These are phyloP conservation scores for Arctopsyche grandis DNA, from an alignment of 1,140 invertebrate genomes.

Conservation along the genomic window DNA sequence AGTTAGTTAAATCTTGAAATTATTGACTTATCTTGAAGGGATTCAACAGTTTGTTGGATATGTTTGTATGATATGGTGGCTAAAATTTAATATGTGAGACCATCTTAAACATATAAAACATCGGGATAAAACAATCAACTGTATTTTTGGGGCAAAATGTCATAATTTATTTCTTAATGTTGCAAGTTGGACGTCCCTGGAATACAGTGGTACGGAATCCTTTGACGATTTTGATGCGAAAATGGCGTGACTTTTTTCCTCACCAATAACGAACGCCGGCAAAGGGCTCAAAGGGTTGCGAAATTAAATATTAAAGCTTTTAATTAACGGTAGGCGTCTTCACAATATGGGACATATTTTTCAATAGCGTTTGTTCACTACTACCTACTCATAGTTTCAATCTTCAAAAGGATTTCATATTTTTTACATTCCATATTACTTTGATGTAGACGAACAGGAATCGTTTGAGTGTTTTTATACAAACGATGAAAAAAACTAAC, in stretches of 20 bases:
- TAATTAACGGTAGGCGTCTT: slow-evolving; percentile 47
- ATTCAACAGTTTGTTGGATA: no score
- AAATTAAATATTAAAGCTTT: slow-evolving; percentile 53
- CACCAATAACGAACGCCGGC: slow-evolving; percentile 47
- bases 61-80: no score
- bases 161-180: slow-evolving; percentile 1
- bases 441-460: background rate
- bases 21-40: no score
- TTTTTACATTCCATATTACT: background rate
- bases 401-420: background rate
- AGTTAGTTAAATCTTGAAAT: no score
- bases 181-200: background rate
- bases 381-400: background rate
- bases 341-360: slow-evolving; percentile 41
- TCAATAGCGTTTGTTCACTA: slow-evolving; percentile 23
- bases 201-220: slow-evolving; percentile 2
- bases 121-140: background rate
- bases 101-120: no score
- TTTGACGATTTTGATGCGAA: slow-evolving; percentile 42
- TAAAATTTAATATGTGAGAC: no score
- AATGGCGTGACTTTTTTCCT: slow-evolving; percentile 43
- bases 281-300: slow-evolving; percentile 49
- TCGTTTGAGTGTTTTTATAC: no score
- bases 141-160: background rate
- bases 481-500: background rate